Conservation (phyloP, 2,797 vertebrate genomes). For the Pseudochaenichthys georgianus region DNA sequence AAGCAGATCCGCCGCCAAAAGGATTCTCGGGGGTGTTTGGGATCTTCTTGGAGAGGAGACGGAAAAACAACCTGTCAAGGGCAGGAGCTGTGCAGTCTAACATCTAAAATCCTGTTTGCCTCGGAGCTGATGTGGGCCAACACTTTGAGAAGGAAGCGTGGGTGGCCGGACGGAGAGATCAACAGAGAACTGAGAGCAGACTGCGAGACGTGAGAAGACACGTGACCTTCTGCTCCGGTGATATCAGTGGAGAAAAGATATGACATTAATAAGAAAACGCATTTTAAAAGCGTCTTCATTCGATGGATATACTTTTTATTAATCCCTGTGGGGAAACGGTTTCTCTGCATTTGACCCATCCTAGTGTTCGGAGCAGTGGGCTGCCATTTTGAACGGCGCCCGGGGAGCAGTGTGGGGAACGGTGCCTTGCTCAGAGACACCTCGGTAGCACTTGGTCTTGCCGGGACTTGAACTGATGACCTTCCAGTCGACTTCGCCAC, state of each 20-base stretch:
- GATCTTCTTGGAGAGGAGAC: constrained; percentile 18
- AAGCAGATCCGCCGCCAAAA: constrained; percentile 2
- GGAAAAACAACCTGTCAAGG: constrained; percentile 41
- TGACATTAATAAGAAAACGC: not conserved
- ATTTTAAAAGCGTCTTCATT: too few relatives aligned
- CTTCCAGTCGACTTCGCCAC: too few relatives aligned
- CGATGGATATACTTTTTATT: too few relatives aligned
- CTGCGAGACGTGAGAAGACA: constrained; percentile 36
- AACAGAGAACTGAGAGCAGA: constrained; percentile 36
- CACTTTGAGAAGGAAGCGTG: constrained; percentile 37
- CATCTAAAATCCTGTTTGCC: constrained; percentile 32
- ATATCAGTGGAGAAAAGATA: not conserved
- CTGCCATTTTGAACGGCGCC: too few relatives aligned
- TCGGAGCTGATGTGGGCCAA: constrained; percentile 51
- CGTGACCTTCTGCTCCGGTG: not conserved
- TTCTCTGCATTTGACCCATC: too few relatives aligned
- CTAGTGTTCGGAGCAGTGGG: too few relatives aligned
- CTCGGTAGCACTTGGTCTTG: too few relatives aligned
- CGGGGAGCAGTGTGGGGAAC: too few relatives aligned
- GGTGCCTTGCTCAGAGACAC: too few relatives aligned
- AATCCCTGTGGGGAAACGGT: too few relatives aligned
- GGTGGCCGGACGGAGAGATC: constrained; percentile 52
- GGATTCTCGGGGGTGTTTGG: constrained; percentile 13
- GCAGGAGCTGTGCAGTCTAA: constrained; percentile 48
- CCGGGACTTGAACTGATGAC: too few relatives aligned